Base-by-base conservation (phyloP, 2,113 vertebrate species). In the Bubo scandiacus region DNA sequence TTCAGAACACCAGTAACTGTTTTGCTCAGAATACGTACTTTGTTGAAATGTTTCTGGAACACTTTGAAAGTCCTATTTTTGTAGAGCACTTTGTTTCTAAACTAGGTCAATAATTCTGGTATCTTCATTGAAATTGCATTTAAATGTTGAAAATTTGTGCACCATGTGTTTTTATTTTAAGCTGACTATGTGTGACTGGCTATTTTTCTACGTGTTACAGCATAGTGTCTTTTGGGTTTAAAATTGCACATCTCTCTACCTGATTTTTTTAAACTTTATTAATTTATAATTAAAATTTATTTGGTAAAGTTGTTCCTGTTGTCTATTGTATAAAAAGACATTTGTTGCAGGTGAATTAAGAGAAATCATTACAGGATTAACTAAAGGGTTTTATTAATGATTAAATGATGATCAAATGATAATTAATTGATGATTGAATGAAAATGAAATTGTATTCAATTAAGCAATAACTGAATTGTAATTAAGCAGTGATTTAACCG, bases 11-110 rank as follows among this genome's bases (percentile, higher is more conserved):
- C 32, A 59, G 77, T 42, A 86, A 83, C 52, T 78, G 47, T 80
- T 94, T 80, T 38, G 5, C 25, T 85, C 57, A 85, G 58, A 91
- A 40, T 71, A 30, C 2, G 0, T 58, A 73, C 61, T 89, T 81
- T 49, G 73, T 84, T 96, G 61, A 91, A 91, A 75, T 79, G 34
- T 91, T 89, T 89, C 61, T 91, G 70, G 68, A 86, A 79, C 38
- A 9, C 74, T 83, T 66, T 74, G 55, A 58, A 93, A 68, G 16
- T 81, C 49, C 30, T 1, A n/a, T 30, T 80, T 74, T 36, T 84
- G 21, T 51, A 30, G 18, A 36, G 34, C 32, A 29, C 47, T 86
- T 86, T 59, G 32, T 89, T 81, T 79, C 29, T 55, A 81, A 87
- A 72, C 26, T 81, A 49, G 38, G 77, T 71, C 77, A 81, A 0